Evolutionary conservation across 2,888 invertebrate genomes (phyloP).

Genomic region (Gastracanthus pulcherrimus): DNA sequence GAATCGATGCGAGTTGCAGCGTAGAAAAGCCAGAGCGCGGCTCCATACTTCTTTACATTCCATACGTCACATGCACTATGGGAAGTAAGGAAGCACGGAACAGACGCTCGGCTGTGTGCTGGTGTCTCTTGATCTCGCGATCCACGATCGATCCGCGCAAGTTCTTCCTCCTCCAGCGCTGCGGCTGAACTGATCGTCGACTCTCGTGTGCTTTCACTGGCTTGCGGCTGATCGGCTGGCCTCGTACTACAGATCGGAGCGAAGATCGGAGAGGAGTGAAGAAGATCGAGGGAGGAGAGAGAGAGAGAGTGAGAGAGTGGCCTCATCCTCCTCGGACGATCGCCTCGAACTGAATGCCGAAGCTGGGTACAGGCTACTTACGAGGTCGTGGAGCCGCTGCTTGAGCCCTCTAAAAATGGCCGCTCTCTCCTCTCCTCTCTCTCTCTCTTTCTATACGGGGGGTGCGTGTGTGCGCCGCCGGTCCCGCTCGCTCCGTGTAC

Average conservation of each 20-base stretch:
- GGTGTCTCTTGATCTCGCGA: neutral
- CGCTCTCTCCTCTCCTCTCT: conserved; percentile 56
- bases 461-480: conserved; percentile 20
- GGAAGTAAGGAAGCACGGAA: conserved; percentile 98
- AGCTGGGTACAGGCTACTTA: conserved; percentile 52
- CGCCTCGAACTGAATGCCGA: conserved; percentile 56
- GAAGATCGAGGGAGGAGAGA: neutral
- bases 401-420: conserved; percentile 77
- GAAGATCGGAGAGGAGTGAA: neutral
- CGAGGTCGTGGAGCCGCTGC: conserved; percentile 13
- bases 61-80: conserved; percentile 92
- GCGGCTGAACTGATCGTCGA: neutral
- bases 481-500: neutral
- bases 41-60: conserved; percentile 99
- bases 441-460: conserved; percentile 30
- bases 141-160: neutral
- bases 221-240: neutral
- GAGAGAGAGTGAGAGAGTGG: neutral
- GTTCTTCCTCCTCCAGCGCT: neutral
- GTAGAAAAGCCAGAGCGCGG: conserved; percentile 70
- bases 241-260: neutral
- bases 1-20: neutral
- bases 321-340: conserved; percentile 51
- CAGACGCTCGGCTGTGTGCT: conserved; percentile 81
- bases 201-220: neutral